Evolutionary conservation across 2,113 vertebrate species (phyloP), one percentile per base, ranked within the genome.

Genomic region (Zosterops lateralis): DNA sequence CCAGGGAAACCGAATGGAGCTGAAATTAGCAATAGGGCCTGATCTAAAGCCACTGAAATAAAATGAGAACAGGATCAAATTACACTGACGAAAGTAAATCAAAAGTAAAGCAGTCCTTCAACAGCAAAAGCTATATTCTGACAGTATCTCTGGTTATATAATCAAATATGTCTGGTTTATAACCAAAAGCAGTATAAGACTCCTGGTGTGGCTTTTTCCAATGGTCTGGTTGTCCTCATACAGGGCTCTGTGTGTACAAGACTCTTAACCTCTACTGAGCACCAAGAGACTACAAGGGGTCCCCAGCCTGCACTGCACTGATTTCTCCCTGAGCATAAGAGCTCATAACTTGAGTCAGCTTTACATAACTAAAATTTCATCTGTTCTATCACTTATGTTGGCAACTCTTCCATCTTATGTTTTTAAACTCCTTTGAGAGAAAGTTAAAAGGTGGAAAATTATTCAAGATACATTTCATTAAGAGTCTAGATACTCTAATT

Each of bases 1-100:
- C 93, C 91, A 96, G 51, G 96, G 96, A 95, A 95, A 97, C 90
- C 17, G 7, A 90, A 71, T 65, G 47, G 74, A 89, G 87, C n/a
- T 86, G 81, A 94, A 94, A 95, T 93, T 91, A 96, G 84, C 26
- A 18, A 67, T 16, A 81, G 31, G 81, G n/a, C 64, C 81, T 92
- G 78, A 93, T 95, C 78, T 87, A 77, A 91, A 94, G 47, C 78
- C 89, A 77, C 71, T 71, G 75, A 91, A 80, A 89, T 76, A 89
- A 88, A 83, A 89, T 48, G 54, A 53, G 86, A 96, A 86, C 50
- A 57, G 36, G 50, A 72, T 76, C 44, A 91, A 85, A 79, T 34
- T 44, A 25, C 38, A 50, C 12, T 31, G 34, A 84, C 64, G 13
- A 79, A 95, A 89, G 83, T 36, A 77, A 65, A 88, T 24, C 15